Percentiles rank a stretch among this genome's conserved stretches.
Evolutionary conservation across 2,888 invertebrate genomes (phyloP).

Genomic region (Acrobasis repandana): DNA sequence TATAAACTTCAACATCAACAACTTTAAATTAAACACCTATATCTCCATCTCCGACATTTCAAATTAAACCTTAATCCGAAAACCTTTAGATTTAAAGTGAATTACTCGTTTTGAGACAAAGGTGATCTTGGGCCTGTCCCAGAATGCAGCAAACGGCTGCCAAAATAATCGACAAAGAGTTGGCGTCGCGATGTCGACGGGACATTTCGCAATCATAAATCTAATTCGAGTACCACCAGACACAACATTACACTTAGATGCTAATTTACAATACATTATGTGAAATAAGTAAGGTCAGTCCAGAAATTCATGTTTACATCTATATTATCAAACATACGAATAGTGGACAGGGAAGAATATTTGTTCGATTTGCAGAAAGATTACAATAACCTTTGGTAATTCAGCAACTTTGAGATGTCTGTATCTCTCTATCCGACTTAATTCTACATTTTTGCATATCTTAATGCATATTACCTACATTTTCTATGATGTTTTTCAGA

Average conservation of each 20-base stretch:
- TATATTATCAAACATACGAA: too few relatives aligned
- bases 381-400: too few relatives aligned
- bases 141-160: constrained; percentile 72
- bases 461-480: too few relatives aligned
- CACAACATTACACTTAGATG: constrained; percentile 5
- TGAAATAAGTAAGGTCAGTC: too few relatives aligned
- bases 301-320: too few relatives aligned
- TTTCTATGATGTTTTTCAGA: too few relatives aligned
- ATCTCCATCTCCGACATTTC: not conserved
- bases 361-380: too few relatives aligned
- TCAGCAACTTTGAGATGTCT: too few relatives aligned
- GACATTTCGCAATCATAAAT: constrained; percentile 72
- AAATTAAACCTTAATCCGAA: constrained; percentile 31
- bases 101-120: constrained; percentile 44
- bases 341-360: too few relatives aligned
- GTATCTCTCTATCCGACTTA: too few relatives aligned
- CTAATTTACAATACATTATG: not conserved
- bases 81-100: constrained; percentile 30
- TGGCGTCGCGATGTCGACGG: constrained; percentile 69
- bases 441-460: too few relatives aligned
- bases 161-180: constrained; percentile 78
- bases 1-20: constrained; percentile 16
- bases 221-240: constrained; percentile 51
- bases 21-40: constrained; percentile 1
- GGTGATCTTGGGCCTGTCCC: constrained; percentile 69